These are phyloP conservation scores for Colostygia pectinataria DNA, from an alignment of 2,888 invertebrate genomes.

Conservation along the genomic window DNA sequence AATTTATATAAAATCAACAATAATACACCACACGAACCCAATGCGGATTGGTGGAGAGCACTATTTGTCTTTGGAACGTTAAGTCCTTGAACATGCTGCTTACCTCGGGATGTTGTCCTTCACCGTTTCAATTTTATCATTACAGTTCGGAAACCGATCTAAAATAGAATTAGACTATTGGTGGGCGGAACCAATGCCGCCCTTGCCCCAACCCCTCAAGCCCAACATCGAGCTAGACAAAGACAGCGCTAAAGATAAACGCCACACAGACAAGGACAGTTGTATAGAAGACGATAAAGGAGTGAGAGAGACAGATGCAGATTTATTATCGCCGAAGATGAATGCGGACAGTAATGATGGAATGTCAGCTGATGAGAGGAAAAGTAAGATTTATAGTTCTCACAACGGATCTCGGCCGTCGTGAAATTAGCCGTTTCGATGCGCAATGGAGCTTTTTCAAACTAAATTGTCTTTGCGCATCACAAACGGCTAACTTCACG, in stretches of 20 bases:
- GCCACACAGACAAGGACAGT: constrained; percentile 52
- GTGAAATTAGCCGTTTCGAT: no score
- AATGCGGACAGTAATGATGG: constrained; percentile 75
- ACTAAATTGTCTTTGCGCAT: no score
- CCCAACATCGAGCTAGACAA: constrained; percentile 36
- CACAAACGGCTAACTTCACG: no score
- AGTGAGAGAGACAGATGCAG: constrained; percentile 55
- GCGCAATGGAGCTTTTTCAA: no score
- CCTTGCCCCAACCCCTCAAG: constrained; percentile 53
- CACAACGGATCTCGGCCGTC: no score
- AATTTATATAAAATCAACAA: no score
- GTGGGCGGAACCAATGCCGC: constrained; percentile 85
- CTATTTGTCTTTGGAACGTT: no score
- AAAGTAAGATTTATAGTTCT: constrained; percentile 53
- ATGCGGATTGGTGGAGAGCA: no score
- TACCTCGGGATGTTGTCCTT: no score
- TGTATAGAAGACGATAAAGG: constrained; percentile 56
- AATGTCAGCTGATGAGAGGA: constrained; percentile 70
- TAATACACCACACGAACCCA: no score
- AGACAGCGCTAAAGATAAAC: constrained; percentile 31
- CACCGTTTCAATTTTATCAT: constrained; percentile 26
- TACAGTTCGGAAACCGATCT: constrained; percentile 88
- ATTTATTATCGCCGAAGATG: constrained; percentile 71
- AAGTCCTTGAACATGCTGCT: no score
- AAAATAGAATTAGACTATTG: constrained; percentile 90